A percentile compares a stretch with the other conserved stretches of the same genome.
phyloP scores from a whole-genome alignment of 2,888 invertebrate species.

The Chloromyia formosa region DNA sequence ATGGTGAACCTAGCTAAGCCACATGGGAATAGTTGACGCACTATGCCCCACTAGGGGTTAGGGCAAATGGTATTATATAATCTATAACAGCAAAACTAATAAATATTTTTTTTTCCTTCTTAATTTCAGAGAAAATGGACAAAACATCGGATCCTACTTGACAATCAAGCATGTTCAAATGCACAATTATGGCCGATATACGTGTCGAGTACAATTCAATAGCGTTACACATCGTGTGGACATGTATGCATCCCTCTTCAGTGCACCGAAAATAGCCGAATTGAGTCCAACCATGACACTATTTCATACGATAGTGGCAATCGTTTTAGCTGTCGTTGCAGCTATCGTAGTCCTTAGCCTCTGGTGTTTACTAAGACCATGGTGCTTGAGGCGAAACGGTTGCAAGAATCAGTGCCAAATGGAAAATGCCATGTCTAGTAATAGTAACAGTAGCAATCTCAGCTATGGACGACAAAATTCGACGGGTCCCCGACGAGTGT shows the following conservation, averaged over 20 bases:
- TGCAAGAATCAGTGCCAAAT: constrained; percentile 33
- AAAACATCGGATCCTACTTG: constrained; percentile 77
- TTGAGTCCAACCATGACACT: constrained; percentile 26
- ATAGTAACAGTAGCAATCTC: not conserved
- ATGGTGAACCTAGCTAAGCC: no score
- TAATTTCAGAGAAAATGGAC: constrained; percentile 71
- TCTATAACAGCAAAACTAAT: no score
- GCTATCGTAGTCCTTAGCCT: constrained; percentile 33
- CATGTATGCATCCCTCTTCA: constrained; percentile 56
- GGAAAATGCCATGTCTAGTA: not conserved
- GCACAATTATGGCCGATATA: constrained; percentile 76
- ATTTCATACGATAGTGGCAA: constrained; percentile 33
- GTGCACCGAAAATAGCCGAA: constrained; percentile 47
- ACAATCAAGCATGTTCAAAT: constrained; percentile 68
- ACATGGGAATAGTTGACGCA: no score
- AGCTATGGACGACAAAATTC: constrained; percentile 24
- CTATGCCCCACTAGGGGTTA: no score
- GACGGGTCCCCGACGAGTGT: constrained; percentile 26
- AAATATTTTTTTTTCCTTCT: constrained; percentile 27
- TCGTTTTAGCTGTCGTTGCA: constrained; percentile 43
- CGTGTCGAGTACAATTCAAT: constrained; percentile 73
- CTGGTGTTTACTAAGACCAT: constrained; percentile 38
- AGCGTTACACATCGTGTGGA: constrained; percentile 63
- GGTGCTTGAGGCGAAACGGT: constrained; percentile 17
- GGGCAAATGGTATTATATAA: no score